A percentile compares a stretch with the other conserved stretches of the same genome.
phyloP scores from a whole-genome alignment of 2,113 vertebrate genomes.

The Talpa occidentalis region DNA sequence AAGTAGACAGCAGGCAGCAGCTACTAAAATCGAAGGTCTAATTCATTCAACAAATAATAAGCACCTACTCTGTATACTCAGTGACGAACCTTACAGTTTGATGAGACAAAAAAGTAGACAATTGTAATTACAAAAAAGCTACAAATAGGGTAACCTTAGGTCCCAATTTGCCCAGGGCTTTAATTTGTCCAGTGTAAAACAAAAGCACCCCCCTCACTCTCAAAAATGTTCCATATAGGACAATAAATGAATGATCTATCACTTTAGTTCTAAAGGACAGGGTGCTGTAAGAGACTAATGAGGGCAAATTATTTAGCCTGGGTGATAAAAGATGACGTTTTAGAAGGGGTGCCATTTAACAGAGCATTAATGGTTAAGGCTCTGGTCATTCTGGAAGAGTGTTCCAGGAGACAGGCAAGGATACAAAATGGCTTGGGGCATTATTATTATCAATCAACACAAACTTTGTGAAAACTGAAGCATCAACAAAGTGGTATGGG shows the following conservation, averaged over 20 bases:
- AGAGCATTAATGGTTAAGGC: neutral
- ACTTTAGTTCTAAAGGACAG: constrained; percentile 22
- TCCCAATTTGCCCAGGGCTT: neutral
- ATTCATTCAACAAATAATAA: neutral
- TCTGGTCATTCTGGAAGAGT: constrained; percentile 28
- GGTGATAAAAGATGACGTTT: constrained; percentile 22
- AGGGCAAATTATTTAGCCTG: neutral
- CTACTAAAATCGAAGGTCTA: constrained; percentile 14
- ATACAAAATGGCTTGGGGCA: neutral
- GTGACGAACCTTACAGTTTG: neutral
- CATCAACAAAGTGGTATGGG: neutral
- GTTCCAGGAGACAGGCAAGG: neutral
- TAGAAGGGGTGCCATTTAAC: neutral
- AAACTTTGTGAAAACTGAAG: neutral
- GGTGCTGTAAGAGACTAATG: neutral
- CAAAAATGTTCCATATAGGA: neutral
- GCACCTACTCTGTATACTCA: neutral
- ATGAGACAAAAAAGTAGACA: neutral
- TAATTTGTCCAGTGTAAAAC: neutral
- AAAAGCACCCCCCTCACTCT: neutral
- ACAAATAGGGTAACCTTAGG: neutral
- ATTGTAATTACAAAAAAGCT: neutral
- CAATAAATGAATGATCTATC: neutral
- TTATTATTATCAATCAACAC: neutral
- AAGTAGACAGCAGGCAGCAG: neutral